phyloP scores from a whole-genome alignment of 1,140 invertebrate species.

The Nebria ingens region DNA sequence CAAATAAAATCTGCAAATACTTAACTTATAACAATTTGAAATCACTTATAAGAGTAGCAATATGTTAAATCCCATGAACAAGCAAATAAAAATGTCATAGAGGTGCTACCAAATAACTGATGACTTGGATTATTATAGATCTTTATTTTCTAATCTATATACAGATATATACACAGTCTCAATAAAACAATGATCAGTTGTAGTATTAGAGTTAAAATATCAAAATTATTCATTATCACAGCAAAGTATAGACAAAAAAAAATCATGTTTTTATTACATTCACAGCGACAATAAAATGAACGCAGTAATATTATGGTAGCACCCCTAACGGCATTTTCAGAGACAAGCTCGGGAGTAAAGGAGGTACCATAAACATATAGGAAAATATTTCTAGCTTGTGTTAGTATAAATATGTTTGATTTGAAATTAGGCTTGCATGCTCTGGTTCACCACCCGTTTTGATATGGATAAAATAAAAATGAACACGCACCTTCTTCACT shows the following conservation, averaged over 20 bases:
- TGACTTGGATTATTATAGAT: not conserved
- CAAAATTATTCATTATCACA: too few relatives aligned
- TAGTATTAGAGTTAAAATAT: too few relatives aligned
- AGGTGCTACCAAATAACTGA: not conserved
- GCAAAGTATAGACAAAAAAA: conserved; percentile 11
- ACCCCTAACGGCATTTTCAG: not conserved
- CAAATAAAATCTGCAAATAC: too few relatives aligned
- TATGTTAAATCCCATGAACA: too few relatives aligned
- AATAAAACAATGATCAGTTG: not conserved
- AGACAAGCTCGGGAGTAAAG: too few relatives aligned
- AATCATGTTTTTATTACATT: not conserved
- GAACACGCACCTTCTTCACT: conserved; percentile 4
- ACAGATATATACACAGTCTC: not conserved
- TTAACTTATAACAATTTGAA: too few relatives aligned
- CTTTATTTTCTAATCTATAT: conserved; percentile 8
- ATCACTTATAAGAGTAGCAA: too few relatives aligned
- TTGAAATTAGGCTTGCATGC: not conserved
- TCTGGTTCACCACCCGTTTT: conserved; percentile 1
- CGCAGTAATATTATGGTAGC: not conserved
- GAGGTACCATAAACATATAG: not conserved
- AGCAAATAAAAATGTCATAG: too few relatives aligned
- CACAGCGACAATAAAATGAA: too few relatives aligned
- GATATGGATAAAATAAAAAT: conserved; percentile 7
- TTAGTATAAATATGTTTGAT: too few relatives aligned
- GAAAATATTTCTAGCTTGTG: not conserved